Percentiles rank a stretch among this genome's conserved stretches.
Conservation (phyloP, 2,113 vertebrate genomes). For the Alaudala cheleensis region DNA sequence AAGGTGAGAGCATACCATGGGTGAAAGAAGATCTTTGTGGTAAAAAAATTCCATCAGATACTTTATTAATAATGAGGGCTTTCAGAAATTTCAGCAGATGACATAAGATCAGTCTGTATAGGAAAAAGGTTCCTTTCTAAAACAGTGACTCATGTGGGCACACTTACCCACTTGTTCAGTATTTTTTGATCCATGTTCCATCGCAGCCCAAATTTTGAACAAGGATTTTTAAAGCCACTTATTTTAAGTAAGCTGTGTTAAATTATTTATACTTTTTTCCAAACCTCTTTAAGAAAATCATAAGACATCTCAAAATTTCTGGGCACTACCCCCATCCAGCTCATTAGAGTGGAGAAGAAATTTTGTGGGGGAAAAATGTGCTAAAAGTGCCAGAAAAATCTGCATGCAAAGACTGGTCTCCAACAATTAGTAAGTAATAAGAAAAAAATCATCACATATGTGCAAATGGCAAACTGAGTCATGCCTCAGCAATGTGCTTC, state of each 20-base stretch:
- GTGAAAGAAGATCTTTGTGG: neutral
- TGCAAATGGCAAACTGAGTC: neutral
- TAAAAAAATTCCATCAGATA: neutral
- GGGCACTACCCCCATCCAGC: rapidly evolving
- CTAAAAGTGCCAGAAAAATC: neutral
- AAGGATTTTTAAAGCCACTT: neutral
- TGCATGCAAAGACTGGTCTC: neutral
- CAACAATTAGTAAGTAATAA: neutral
- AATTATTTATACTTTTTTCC: neutral
- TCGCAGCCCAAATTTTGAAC: neutral
- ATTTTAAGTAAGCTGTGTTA: neutral
- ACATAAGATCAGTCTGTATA: neutral
- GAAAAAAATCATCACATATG: neutral
- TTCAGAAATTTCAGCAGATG: neutral
- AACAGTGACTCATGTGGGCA: neutral
- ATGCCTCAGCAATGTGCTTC: neutral
- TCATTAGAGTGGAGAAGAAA: neutral
- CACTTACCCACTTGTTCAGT: neutral
- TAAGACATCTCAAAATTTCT: neutral
- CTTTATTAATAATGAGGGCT: neutral
- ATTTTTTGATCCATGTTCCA: neutral
- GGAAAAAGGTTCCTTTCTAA: neutral
- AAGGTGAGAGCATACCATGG: neutral
- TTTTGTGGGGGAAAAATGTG: neutral
- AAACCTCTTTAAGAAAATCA: neutral